Evolutionary conservation across 2,888 invertebrate species (phyloP).

Genomic region (Folsomia manolachei): DNA sequence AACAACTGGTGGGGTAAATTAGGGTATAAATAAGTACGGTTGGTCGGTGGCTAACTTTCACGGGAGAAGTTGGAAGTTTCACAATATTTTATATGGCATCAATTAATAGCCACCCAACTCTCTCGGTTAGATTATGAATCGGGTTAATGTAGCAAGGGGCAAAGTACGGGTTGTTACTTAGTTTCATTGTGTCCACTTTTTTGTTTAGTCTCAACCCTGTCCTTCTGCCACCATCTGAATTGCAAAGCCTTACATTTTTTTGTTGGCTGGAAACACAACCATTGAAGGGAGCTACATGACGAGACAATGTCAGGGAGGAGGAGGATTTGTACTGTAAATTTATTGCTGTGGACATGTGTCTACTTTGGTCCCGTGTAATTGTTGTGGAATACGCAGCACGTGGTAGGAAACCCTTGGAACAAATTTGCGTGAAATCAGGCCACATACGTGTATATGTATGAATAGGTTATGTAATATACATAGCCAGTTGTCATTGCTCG

Average conservation of each 20-base stretch:
- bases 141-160: background rate
- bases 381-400: background rate
- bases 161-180: background rate
- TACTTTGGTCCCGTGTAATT: slow-evolving; percentile 5
- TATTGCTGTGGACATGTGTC: slow-evolving; percentile 17
- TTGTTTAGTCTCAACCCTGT: background rate
- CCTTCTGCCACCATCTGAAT: background rate
- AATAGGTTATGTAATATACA: background rate
- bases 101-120: background rate
- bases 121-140: background rate
- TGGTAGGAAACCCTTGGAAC: background rate
- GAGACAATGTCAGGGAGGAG: background rate
- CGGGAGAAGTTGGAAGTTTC: no score
- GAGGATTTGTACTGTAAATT: slow-evolving; percentile 8
- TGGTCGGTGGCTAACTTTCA: no score
- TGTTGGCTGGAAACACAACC: background rate
- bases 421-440: slow-evolving; percentile 16
- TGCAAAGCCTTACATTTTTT: background rate
- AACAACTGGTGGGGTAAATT: slow-evolving; percentile 3
- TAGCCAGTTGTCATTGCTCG: no score
- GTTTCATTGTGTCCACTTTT: slow-evolving; percentile 1
- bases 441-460: slow-evolving; percentile 5
- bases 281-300: background rate
- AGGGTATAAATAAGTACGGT: no score
- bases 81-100: no score